Evolutionary conservation across 2,113 vertebrate species (phyloP).

Genomic region (Syngnathus typhle): DNA sequence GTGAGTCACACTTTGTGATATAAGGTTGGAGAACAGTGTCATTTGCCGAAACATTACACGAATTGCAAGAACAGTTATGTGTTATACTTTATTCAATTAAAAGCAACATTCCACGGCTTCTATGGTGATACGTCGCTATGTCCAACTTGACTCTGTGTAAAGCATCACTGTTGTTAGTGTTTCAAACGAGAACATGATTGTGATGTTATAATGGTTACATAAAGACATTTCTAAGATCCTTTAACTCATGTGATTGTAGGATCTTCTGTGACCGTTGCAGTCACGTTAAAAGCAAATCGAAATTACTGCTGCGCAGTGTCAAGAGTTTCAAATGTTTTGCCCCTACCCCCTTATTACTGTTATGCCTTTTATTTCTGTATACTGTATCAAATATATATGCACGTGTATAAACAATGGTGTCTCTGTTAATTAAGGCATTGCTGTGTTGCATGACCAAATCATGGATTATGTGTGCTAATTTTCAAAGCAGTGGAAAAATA

Average conservation of each 20-base stretch:
- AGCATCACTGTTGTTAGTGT: background rate
- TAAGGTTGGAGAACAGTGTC: too few relatives aligned
- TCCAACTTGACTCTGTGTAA: background rate
- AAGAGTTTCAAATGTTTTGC: too few relatives aligned
- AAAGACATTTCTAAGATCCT: background rate
- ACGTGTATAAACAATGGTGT: constrained; percentile 21
- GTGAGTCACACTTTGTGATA: background rate
- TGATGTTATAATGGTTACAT: background rate
- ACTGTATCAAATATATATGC: background rate
- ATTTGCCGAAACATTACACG: background rate
- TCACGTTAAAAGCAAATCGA: background rate
- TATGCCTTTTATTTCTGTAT: background rate
- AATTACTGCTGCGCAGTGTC: background rate
- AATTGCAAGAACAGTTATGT: too few relatives aligned
- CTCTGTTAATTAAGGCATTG: constrained; percentile 35
- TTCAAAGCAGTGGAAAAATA: constrained; percentile 16
- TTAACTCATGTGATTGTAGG: background rate
- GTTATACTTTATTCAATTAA: background rate
- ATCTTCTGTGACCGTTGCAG: background rate
- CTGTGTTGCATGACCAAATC: constrained; percentile 28
- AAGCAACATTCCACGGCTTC: background rate
- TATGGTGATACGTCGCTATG: background rate
- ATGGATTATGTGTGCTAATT: constrained; percentile 24
- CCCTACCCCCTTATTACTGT: too few relatives aligned
- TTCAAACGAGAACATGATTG: background rate